phyloP scores from a whole-genome alignment of 1,140 invertebrate species.

The Subanguina moxae region DNA sequence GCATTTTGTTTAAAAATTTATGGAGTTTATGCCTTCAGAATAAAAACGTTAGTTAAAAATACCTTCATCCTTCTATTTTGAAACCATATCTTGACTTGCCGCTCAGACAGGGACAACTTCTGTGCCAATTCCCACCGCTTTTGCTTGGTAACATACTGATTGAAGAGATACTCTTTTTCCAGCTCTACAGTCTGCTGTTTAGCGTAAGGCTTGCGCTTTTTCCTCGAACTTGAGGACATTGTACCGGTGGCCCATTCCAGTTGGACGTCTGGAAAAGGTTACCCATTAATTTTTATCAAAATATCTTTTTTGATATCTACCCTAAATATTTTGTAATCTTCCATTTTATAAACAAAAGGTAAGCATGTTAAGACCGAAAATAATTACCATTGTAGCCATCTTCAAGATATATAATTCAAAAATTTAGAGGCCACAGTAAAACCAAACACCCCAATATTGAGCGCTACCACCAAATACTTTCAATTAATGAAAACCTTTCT shows the following conservation, averaged over 20 bases:
- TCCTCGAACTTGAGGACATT: slow-evolving; percentile 70
- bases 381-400: too few species aligned
- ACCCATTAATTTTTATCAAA: too few species aligned
- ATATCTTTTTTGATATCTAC: too few species aligned
- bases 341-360: too few species aligned
- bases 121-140: slow-evolving; percentile 91
- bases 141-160: slow-evolving; percentile 92
- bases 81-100: slow-evolving; percentile 72
- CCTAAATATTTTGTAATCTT: too few species aligned
- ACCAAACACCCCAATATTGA: too few species aligned
- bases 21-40: neutral
- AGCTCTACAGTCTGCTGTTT: slow-evolving; percentile 90
- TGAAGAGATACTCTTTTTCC: slow-evolving; percentile 91
- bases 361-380: too few species aligned
- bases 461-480: too few species aligned
- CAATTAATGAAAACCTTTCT: too few species aligned
- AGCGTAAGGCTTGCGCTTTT: slow-evolving; percentile 93
- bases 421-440: too few species aligned
- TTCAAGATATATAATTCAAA: too few species aligned
- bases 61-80: slow-evolving; percentile 49
- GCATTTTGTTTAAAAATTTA: neutral
- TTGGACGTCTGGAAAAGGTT: slow-evolving; percentile 60
- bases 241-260: slow-evolving; percentile 82
- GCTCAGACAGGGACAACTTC: slow-evolving; percentile 84
- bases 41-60: too few species aligned